These are phyloP conservation scores for Sinella curviseta DNA, from an alignment of 1,140 invertebrate genomes.

Conservation along the genomic window DNA sequence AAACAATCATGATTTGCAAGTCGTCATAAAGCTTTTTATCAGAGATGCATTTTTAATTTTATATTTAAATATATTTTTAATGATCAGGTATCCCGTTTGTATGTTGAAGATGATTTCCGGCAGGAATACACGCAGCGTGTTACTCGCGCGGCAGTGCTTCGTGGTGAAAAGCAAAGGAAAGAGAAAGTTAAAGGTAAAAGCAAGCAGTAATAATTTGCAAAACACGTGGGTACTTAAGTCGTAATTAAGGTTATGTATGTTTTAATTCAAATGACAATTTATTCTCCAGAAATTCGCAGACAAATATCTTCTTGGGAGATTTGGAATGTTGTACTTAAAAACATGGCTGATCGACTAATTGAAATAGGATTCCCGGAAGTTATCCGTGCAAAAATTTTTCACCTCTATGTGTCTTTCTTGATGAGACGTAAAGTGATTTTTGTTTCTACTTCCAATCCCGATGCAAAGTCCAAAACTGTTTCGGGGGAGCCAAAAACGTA, in stretches of 20 bases:
- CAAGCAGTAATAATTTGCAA: too few relatives aligned
- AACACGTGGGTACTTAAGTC: too few relatives aligned
- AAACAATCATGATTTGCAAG: too few relatives aligned
- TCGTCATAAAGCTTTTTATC: too few relatives aligned
- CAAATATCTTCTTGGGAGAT: slow-evolving; percentile 61
- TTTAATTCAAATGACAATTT: background rate
- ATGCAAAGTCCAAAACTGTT: background rate
- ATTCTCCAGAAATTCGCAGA: background rate
- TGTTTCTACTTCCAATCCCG: background rate
- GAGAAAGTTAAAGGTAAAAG: too few relatives aligned
- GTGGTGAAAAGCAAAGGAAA: too few relatives aligned
- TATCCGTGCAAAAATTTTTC: slow-evolving; percentile 62
- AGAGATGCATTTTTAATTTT: background rate
- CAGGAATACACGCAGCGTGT: background rate
- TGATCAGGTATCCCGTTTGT: background rate
- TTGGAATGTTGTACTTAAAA: slow-evolving; percentile 66
- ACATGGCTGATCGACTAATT: slow-evolving; percentile 64
- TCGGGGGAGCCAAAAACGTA: slow-evolving; percentile 32
- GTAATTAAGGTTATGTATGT: too few relatives aligned
- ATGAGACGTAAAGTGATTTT: slow-evolving; percentile 64
- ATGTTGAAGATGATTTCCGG: background rate
- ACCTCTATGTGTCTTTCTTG: slow-evolving; percentile 67
- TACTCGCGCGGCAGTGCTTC: too few relatives aligned
- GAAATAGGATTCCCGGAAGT: slow-evolving; percentile 58
- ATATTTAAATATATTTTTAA: background rate